Evolutionary conservation across 2,888 invertebrate species (phyloP), one percentile per base, ranked within the genome.

Genomic region (Nemapogon koenigi): DNA sequence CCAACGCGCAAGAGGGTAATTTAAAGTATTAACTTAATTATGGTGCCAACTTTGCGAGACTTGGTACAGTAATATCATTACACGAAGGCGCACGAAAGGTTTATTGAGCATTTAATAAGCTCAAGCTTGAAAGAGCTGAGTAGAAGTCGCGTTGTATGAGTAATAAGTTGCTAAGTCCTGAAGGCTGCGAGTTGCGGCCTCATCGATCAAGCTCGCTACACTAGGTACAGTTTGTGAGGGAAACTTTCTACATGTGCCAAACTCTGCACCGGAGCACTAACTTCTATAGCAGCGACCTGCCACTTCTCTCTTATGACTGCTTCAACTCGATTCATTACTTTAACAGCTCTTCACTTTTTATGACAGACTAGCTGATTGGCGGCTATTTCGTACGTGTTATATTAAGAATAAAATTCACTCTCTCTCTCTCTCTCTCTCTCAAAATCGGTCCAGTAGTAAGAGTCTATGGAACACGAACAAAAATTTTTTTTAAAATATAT

Each of bases 1-100:
- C 48, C 47, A 46, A 52, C 43, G 47, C 50, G 50, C 48, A 49
- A 51, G 47, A 49, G 48, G 47, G 53, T 52, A 58, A 59, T 59
- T 60, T 58, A 49, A 55, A 57, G 53, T 53, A 60, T 60, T 56
- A 50, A 59, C 55, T 58, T 62, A 62, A 66, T 65, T 62, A 63
- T 56, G 58, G 59, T 55, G 54, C 49, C 50, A 52, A 54, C 58
- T 55, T 55, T 49, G 46, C 49, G 56, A 55, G 52, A 61, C 60
- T 65, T 57, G 53, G 51, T 52, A 54, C 53, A 52, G 53, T 59
- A 60, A 65, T 58, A 48, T 55, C 49, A 57, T 62, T 63, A 62
- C 16, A 32, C 17, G 53, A 55, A 57, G 56, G 53, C 56, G 58
- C 52, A 51, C 49, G 51, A 53, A 59, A 56, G 54, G 58, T 57